Base-by-base conservation (phyloP, 2,888 invertebrate genomes). In the Andrena flavipes region DNA sequence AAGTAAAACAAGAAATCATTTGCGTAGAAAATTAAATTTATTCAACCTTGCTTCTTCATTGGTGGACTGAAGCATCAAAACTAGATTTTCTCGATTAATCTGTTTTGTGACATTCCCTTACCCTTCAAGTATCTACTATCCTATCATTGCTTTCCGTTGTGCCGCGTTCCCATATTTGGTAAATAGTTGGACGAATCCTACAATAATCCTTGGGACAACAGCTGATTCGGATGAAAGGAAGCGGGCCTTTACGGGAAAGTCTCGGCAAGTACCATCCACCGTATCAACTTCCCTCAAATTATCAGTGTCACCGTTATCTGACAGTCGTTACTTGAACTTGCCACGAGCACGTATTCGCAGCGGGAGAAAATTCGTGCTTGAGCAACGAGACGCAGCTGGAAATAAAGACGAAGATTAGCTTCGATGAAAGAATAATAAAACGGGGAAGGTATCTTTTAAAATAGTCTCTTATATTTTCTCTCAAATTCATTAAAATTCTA, bases 391-490 rank as follows among this genome's bases (percentile, higher is more conserved):
- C 42, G 16, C 42, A 42, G 42, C 42, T 42, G 42, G 4, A 42
- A 42, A 16, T 42, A 42, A 42, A 42, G 0, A 16, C 13, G 16
- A 42, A 16, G 1, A 42, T 42, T 42, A 42, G 42, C 42, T 42
- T 42, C 42, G 42, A 42, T 1, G 16, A 16, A n/a, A 23, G 10
- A 13, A 6, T 23, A 8, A 62, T 1, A 42, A 29, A 0, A 48
- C 20, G 16, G 13, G 23, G 13, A 26, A 1, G n/a, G 74, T 67
- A 79, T 42, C 48, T 75, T 90, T 91, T 90, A 91, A 92, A 92
- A 93, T 92, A 92, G 89, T 92, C 90, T 92, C 90, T 92, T 92
- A 90, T 93, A 92, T 92, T 92, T 92, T 87, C 86, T 90, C 82
- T 90, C 82, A 90, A 87, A 89, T 89, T 92, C 86, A 72, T 86